Conservation (phyloP, 2,888 invertebrate species). For the Tryphoninae sp. region DNA sequence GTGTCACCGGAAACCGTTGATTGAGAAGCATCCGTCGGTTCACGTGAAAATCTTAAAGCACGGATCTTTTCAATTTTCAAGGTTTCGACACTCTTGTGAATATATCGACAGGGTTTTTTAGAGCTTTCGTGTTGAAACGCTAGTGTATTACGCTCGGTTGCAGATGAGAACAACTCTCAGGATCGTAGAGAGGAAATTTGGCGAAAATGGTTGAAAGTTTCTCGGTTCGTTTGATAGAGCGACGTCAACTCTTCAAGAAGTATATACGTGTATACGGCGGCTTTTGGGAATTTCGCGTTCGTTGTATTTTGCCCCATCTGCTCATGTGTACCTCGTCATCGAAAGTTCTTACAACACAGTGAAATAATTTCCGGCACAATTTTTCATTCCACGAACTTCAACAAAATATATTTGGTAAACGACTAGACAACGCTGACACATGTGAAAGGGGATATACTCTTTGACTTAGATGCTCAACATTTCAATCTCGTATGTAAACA, state of each 20-base stretch:
- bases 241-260: slow-evolving; percentile 12
- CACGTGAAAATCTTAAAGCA: background rate
- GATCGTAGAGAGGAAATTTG: slow-evolving; percentile 1
- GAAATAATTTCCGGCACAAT: background rate
- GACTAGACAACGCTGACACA: background rate
- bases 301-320: background rate
- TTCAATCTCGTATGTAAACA: background rate
- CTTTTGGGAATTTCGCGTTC: slow-evolving; percentile 15
- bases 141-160: slow-evolving; percentile 9
- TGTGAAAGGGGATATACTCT: background rate
- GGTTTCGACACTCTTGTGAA: background rate
- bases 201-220: slow-evolving; percentile 29
- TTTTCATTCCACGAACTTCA: slow-evolving; percentile 1
- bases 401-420: background rate
- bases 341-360: background rate
- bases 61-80: background rate
- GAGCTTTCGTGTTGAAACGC: slow-evolving; percentile 2
- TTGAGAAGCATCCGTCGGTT: background rate
- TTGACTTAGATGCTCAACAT: background rate
- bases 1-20: background rate
- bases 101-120: background rate
- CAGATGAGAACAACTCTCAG: slow-evolving; percentile 5
- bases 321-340: background rate
- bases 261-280: background rate
- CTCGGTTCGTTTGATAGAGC: slow-evolving; percentile 33